phyloP scores from a whole-genome alignment of 2,113 vertebrate species.

The Tylochromis polylepis region DNA sequence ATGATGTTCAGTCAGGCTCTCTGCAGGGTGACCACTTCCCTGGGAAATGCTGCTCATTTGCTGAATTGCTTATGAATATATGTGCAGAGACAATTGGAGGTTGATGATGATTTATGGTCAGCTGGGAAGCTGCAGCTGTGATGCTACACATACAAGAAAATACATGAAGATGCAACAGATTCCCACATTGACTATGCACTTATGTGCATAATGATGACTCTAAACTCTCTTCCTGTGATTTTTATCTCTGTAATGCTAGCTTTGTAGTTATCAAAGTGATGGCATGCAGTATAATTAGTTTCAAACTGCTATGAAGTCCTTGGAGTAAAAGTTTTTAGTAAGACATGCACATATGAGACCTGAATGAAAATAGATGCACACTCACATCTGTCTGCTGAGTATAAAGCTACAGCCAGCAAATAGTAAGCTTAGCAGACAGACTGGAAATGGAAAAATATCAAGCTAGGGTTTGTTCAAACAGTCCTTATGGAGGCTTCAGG shows the following conservation, averaged over 20 bases:
- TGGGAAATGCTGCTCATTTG: conserved; percentile 37
- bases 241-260: neutral
- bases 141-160: neutral
- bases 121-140: conserved; percentile 23
- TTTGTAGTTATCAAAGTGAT: neutral
- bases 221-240: neutral
- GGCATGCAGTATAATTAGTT: neutral
- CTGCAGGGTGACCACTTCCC: conserved; percentile 17
- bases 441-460: neutral
- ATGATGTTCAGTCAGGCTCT: conserved; percentile 14
- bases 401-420: neutral
- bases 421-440: neutral
- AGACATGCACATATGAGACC: neutral
- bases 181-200: neutral
- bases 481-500: neutral
- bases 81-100: conserved; percentile 12
- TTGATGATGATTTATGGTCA: conserved; percentile 52
- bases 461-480: neutral
- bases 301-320: neutral
- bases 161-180: neutral
- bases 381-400: neutral
- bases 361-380: neutral
- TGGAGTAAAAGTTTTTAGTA: neutral
- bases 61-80: conserved; percentile 43
- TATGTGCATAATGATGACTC: neutral